phyloP scores from a whole-genome alignment of 2,113 vertebrate species.

The Spilogale gracilis region DNA sequence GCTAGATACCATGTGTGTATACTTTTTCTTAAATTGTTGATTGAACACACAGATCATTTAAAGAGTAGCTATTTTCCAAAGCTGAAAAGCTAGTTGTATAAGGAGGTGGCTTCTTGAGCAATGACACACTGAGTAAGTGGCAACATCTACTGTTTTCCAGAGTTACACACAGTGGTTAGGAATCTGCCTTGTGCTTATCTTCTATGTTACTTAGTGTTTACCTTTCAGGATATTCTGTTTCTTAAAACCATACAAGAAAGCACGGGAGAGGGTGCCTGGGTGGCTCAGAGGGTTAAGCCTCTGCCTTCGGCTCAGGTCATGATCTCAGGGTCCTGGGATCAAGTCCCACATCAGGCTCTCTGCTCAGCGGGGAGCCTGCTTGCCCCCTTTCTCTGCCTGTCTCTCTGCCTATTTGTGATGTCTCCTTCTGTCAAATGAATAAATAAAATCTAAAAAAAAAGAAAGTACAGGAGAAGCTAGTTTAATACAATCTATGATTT shows the following conservation, averaged over 20 bases:
- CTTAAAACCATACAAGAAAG: not conserved
- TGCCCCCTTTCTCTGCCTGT: too few relatives aligned
- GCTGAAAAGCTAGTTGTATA: not conserved
- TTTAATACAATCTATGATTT: not conserved
- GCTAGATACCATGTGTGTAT: not conserved
- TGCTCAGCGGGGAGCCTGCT: too few relatives aligned
- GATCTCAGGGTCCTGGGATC: too few relatives aligned
- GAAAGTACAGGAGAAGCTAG: not conserved
- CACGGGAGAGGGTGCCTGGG: not conserved
- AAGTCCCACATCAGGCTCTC: too few relatives aligned
- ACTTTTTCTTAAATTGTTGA: slow-evolving; percentile 1
- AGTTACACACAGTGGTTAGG: not conserved
- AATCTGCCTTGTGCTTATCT: not conserved
- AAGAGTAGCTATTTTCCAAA: not conserved
- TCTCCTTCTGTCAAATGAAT: too few relatives aligned
- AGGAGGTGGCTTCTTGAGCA: not conserved
- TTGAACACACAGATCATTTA: not conserved
- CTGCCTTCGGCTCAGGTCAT: too few relatives aligned
- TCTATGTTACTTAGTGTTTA: not conserved
- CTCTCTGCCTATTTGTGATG: too few relatives aligned
- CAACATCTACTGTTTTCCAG: not conserved
- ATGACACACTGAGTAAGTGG: not conserved
- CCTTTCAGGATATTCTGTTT: not conserved
- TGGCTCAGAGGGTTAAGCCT: too few relatives aligned
- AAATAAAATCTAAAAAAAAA: not conserved